Evolutionary conservation across 1,140 invertebrate species (phyloP).

Genomic region (Solenopsis fugax): DNA sequence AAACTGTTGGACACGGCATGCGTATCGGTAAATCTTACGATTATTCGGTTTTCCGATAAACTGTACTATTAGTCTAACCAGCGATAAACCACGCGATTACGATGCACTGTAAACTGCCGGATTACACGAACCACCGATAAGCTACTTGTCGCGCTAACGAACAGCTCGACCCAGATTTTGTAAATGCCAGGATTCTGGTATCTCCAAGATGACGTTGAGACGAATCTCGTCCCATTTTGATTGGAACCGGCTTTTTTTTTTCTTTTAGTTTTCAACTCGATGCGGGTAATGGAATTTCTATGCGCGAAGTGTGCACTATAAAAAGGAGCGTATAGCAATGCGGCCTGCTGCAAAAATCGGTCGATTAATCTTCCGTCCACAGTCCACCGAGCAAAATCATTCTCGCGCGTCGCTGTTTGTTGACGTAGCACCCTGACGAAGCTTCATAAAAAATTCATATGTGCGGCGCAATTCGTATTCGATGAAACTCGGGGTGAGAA

Average conservation of each 20-base stretch:
- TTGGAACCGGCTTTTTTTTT: background rate
- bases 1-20: slow-evolving; percentile 25
- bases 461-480: slow-evolving; percentile 57
- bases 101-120: slow-evolving; percentile 50
- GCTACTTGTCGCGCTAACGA: slow-evolving; percentile 42
- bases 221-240: background rate
- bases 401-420: slow-evolving; percentile 42
- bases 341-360: slow-evolving; percentile 42
- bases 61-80: slow-evolving; percentile 56
- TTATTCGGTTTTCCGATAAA: slow-evolving; percentile 47
- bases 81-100: slow-evolving; percentile 58
- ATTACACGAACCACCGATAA: slow-evolving; percentile 50
- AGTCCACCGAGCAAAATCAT: slow-evolving; percentile 36
- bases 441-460: slow-evolving; percentile 64
- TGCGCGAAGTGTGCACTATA: slow-evolving; percentile 16
- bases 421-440: slow-evolving; percentile 50
- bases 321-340: slow-evolving; percentile 37
- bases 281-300: background rate
- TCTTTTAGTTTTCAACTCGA: background rate
- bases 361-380: slow-evolving; percentile 53
- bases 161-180: slow-evolving; percentile 38
- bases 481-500: slow-evolving; percentile 66
- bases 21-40: slow-evolving; percentile 47
- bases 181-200: background rate
- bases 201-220: background rate